These are phyloP conservation scores for Scylla paramamosain DNA, from an alignment of 1,140 invertebrate species.

Conservation along the genomic window DNA sequence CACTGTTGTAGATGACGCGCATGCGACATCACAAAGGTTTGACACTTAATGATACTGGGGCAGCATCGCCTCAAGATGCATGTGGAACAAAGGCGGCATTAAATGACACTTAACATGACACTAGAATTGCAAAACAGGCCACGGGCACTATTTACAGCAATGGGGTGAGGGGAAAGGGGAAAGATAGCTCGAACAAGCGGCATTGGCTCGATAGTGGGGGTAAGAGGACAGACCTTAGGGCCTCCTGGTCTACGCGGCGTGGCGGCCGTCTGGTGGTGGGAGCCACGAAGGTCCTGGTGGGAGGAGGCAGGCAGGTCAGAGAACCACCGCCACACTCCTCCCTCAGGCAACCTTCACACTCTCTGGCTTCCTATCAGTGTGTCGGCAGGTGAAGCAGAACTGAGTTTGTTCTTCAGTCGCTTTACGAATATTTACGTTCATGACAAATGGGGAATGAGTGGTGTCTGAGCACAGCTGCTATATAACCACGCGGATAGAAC, in stretches of 20 bases:
- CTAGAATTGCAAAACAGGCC: neutral
- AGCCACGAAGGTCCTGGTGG: conserved; percentile 48
- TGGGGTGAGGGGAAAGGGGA: too few relatives aligned
- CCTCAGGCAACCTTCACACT: neutral
- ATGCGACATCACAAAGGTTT: neutral
- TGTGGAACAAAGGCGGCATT: neutral
- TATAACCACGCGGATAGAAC: too few relatives aligned
- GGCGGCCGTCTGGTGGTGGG: conserved; percentile 9
- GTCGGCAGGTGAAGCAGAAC: too few relatives aligned
- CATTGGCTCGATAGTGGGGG: neutral
- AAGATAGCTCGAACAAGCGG: neutral
- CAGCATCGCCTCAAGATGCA: neutral
- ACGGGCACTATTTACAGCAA: neutral
- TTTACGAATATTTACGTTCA: too few relatives aligned
- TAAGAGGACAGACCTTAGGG: conserved; percentile 63
- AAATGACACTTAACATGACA: neutral
- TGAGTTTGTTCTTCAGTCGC: too few relatives aligned
- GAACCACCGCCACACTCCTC: conserved; percentile 44
- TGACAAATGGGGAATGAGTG: too few relatives aligned
- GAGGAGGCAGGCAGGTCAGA: conserved; percentile 52
- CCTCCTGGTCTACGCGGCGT: conserved; percentile 56
- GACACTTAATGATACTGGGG: neutral
- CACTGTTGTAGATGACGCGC: neutral
- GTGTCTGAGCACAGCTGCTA: too few relatives aligned
- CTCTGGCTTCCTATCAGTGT: too few relatives aligned